Evolutionary conservation across 2,797 vertebrate species (phyloP), one percentile per base, ranked within the genome.

Genomic region (Pipistrellus kuhlii): DNA sequence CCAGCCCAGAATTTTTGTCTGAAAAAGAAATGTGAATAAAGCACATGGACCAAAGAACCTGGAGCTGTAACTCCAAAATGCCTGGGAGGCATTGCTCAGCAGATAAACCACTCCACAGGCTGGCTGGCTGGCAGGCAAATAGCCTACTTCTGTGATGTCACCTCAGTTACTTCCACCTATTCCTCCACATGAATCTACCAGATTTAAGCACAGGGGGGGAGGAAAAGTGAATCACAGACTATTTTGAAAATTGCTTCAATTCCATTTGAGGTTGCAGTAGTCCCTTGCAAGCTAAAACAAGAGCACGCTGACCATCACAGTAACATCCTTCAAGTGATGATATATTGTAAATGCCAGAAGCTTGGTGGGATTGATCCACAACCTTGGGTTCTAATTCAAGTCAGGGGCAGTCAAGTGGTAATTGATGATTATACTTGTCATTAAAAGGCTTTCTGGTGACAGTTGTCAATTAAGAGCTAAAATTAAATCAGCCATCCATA

Each of bases 221-320:
- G 93, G 94, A 94, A 96, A 96, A 97, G 90, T 97, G 95, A 97
- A 96, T 97, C 96, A 97, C 92, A 88, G 80, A 78, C 92, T 94
- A 97, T 96, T 97, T 97, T 96, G 96, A 93, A 95, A 96, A 94
- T 94, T 76, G 53, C 82, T 95, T 97, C 17, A 3, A 80, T 96
- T 96, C 96, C 15, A 7, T 96, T 96, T 85, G 94, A 96, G 90
- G 88, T 89, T 94, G 69, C 75, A 84, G 55, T 88, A 66, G 88
- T 94, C 78, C 82, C 88, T 95, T 80, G 66, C 83, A 93, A 97
- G 71, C 93, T 92, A 86, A 93, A 73, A 95, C 82, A n/a, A 81
- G 77, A 91, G 94, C 68, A 95, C 66, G 82, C 88, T 82, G 88
- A 78, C 80, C 71, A 89, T 84, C 72, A 85, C 68, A 51, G 48